Base-by-base conservation (phyloP, 2,888 invertebrate species). In the Gasteruption jaculator region DNA sequence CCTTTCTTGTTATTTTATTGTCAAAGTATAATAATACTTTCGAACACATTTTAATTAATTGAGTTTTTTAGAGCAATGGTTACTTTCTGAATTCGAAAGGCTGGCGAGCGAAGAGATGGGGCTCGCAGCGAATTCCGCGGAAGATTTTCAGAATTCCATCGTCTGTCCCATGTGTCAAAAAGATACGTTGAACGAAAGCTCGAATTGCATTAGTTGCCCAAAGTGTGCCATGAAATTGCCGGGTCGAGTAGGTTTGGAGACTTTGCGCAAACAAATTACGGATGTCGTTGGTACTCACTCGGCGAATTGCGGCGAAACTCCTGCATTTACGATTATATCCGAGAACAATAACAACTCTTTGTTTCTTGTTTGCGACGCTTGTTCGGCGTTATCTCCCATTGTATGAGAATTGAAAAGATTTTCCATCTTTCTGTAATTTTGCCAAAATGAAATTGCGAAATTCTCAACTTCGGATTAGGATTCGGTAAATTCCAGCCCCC, bases 101-200 rank as follows among this genome's bases (percentile, higher is more conserved):
- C 44, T 66, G 45, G 44, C 58, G 7, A 48, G 56, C 38, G 57
- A 63, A 11, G 68, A 72, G 41, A 56, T 60, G 14, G 57, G 63
- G 31, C 49, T 62, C 42, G 43, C 60, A 10, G 50, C 61, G 5
- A 50, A 48, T 5, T 49, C 52, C 11, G 54, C 56, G 1, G 66
- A 66, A 25, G 57, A 61, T 19, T 52, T 57, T 31, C 48, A 52
- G 5, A 52, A 56, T 14, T 46, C 58, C 30, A 62, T 73, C 1
- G 54, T 71, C 24, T 73, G 73, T 49, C 73, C 73, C 2, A 49
- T 71, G 6, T 74, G 73, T 39, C 61, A 68, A 45, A 66, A 53
- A 48, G 48, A 48, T 21, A 35, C 49, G 24, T 46, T 71, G 8
- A 36, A 14, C 3, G 52, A 61, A 22, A 36, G 45, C 14, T 32